Evolutionary conservation across 2,113 vertebrate genomes (phyloP), one percentile per base, ranked within the genome.

Genomic region (Zeus faber): DNA sequence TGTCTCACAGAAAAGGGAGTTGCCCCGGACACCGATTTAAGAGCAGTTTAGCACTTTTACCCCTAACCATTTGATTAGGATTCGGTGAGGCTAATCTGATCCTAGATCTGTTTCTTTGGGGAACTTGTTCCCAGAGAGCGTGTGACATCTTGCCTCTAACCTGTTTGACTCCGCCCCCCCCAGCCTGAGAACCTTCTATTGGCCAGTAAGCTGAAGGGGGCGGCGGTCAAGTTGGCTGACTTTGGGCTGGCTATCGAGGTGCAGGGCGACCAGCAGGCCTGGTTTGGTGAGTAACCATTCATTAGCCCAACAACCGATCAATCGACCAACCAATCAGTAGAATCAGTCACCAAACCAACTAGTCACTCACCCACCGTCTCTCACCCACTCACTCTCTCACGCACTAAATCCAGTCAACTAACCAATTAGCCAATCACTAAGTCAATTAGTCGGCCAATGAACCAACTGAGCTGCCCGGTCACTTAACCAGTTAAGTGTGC

Each of bases 151-250:
- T 74, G 75, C 75, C 77, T 83, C 80, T 85, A 81, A 87, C 85
- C 83, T 85, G 72, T 87, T 87, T 87, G 82, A 85, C 85, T 83
- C 83, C 85, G 83, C 81, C 81, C 84, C 81, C 80, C 79, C 68
- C 82, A 90, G 89, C 89, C 89, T 81, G 89, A 90, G 85, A 90
- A 90, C 83, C 82, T 90, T 79, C 83, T 90, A 77, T 84, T 90
- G 80, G 89, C 89, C 74, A 90, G 89, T 85, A 90, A 90, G 81
- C 85, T 90, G 77, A 90, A 90, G 85, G 89, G 89, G 78, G 89
- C 89, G 63, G 89, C 89, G 64, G 89, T 90, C 76, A 90, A 90
- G 81, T 87, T 90, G 70, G 89, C 89, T 80, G 89, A 90, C 80
- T 90, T 90, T 85, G 89, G 89, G 75, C 85, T 90, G 71, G 89